Percentiles rank a stretch among this genome's conserved stretches.
Evolutionary conservation across 2,113 vertebrate species (phyloP).

Genomic region (Cynoglossus semilaevis): DNA sequence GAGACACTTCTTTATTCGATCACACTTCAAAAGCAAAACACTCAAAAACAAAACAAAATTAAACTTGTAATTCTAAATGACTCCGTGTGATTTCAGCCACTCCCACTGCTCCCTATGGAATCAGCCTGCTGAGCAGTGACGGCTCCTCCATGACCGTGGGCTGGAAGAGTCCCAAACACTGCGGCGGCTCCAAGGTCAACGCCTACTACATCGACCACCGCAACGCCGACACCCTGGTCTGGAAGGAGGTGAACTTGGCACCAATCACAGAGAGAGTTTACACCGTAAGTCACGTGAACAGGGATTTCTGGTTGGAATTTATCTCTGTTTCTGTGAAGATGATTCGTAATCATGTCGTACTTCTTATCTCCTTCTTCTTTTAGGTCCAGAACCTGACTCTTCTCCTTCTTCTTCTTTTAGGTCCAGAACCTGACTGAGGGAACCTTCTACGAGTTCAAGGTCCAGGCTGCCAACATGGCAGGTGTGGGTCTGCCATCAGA

Average conservation of each 20-base stretch:
- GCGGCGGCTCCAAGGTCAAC: slow-evolving; percentile 85
- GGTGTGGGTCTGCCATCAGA: slow-evolving; percentile 89
- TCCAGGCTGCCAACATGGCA: slow-evolving; percentile 86
- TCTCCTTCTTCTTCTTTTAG: slow-evolving; percentile 56
- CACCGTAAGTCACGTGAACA: slow-evolving; percentile 70
- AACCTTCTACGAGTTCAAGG: slow-evolving; percentile 87
- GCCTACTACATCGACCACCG: slow-evolving; percentile 91
- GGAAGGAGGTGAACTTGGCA: slow-evolving; percentile 86
- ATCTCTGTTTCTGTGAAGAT: too few relatives aligned
- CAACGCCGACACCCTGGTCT: slow-evolving; percentile 77
- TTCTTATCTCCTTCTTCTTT: not conserved
- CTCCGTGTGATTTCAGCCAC: slow-evolving; percentile 71
- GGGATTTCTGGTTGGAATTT: not conserved
- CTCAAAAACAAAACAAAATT: not conserved
- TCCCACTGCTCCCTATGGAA: slow-evolving; percentile 87
- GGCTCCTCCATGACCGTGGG: slow-evolving; percentile 90
- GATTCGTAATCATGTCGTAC: not conserved
- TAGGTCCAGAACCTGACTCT: slow-evolving; percentile 70
- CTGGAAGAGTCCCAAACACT: slow-evolving; percentile 88
- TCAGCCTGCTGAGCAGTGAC: slow-evolving; percentile 87
- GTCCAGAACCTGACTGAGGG: slow-evolving; percentile 85
- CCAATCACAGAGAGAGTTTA: slow-evolving; percentile 75
- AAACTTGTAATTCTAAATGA: not conserved
- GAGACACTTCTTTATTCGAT: too few relatives aligned
- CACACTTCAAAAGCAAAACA: too few relatives aligned